phyloP scores from a whole-genome alignment of 2,888 invertebrate genomes.

The Tipula helvola region DNA sequence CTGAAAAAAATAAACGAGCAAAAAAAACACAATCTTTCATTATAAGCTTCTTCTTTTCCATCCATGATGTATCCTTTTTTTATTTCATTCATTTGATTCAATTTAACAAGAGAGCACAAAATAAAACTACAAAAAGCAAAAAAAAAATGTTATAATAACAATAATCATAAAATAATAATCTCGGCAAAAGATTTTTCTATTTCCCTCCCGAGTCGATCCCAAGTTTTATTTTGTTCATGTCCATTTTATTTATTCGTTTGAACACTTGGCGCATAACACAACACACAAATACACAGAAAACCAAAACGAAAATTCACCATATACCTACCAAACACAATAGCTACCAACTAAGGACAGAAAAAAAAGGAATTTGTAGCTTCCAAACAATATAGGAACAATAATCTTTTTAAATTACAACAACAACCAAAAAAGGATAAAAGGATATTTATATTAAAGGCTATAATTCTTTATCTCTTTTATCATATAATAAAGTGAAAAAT shows the following conservation, averaged over 20 bases:
- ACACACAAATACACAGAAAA: not conserved
- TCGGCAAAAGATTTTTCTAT: not conserved
- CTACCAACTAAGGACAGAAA: not conserved
- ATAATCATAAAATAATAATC: conserved; percentile 4
- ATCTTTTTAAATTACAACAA: not conserved
- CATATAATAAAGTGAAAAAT: not conserved
- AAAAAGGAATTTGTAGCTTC: not conserved
- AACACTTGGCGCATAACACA: not conserved
- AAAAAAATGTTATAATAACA: not conserved
- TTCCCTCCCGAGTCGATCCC: not conserved
- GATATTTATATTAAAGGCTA: not conserved
- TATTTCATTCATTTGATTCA: not conserved
- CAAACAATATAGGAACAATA: not conserved
- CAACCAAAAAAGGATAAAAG: not conserved
- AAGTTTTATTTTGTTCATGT: not conserved
- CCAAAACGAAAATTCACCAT: not conserved
- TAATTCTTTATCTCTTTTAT: not conserved
- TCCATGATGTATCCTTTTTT: not conserved
- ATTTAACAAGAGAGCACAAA: not conserved
- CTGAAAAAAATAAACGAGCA: not conserved
- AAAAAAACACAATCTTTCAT: not conserved
- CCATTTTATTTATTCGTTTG: not conserved
- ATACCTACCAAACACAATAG: not conserved
- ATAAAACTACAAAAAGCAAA: too few relatives aligned
- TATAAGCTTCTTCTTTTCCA: not conserved